Percentiles rank a stretch among this genome's conserved stretches.
These are phyloP conservation scores for Cremastinae sp. DNA, from an alignment of 2,888 invertebrate genomes.

Conservation along the genomic window DNA sequence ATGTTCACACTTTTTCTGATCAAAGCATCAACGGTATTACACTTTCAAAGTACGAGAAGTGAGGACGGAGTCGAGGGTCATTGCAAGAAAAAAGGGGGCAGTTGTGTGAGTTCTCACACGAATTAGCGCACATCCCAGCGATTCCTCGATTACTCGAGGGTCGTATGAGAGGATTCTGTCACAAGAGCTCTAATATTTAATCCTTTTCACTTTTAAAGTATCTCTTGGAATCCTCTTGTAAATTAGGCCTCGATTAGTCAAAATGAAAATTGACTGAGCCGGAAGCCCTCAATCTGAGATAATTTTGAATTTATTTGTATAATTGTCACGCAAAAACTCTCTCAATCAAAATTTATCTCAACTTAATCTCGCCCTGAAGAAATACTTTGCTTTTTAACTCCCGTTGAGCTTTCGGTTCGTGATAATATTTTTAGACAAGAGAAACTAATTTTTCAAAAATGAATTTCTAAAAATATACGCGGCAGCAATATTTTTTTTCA, in stretches of 20 bases:
- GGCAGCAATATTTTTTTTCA: too few species aligned
- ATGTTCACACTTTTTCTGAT: slow-evolving; percentile 17
- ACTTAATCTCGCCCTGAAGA: too few species aligned
- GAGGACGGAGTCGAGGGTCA: slow-evolving; percentile 14
- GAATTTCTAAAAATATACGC: too few species aligned
- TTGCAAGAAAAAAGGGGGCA: slow-evolving; percentile 37
- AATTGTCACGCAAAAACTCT: neutral
- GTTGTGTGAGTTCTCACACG: slow-evolving; percentile 61
- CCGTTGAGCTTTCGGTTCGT: too few species aligned
- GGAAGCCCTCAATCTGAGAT: slow-evolving; percentile 10
- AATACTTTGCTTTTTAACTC: too few species aligned
- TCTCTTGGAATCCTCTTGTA: neutral
- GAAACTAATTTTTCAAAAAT: too few species aligned
- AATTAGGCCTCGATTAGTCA: slow-evolving; percentile 29
- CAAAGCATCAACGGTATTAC: slow-evolving; percentile 2
- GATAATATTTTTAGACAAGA: too few species aligned
- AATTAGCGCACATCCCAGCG: slow-evolving; percentile 44
- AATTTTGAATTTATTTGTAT: neutral
- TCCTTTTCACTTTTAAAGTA: slow-evolving; percentile 13
- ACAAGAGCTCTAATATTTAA: slow-evolving; percentile 40
- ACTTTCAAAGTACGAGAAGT: slow-evolving; percentile 1
- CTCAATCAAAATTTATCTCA: too few species aligned
- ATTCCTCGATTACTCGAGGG: slow-evolving; percentile 35
- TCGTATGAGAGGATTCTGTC: slow-evolving; percentile 25
- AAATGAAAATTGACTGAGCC: slow-evolving; percentile 23